Base-by-base conservation (phyloP, 2,797 vertebrate genomes). In the Darevskia nairensis region DNA sequence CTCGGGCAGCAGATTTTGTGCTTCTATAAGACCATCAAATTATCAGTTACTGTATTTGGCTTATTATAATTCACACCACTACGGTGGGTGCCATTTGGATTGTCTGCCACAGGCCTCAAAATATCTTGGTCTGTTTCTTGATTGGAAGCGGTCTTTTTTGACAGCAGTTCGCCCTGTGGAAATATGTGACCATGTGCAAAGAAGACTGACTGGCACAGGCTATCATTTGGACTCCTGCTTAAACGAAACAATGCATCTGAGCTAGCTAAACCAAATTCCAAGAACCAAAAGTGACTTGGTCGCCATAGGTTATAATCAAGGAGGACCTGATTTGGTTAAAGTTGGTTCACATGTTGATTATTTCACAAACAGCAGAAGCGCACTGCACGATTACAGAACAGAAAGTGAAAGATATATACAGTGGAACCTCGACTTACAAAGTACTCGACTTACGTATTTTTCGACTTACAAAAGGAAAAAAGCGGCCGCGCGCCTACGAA, bases 371-470 rank as follows among this genome's bases (percentile, higher is more conserved):
- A 79, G 32, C 25, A 32, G 23, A 76, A n/a, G 6, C 25, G 7
- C 55, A 35, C n/a, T 11, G 21, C 13, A 79, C 13, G 3, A 82
- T 27, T 68, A 68, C 23, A 82, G 75, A 71, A 88, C 19, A 29
- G 68, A 89, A 89, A 80, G 39, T 80, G 50, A 85, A 80, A 88
- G 4, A 10, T 68, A 78, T 55, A 8, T n/a, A 55, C 41, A 80
- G 44, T 0, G 15, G 50, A 55, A 15, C 50, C 35, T 35, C 35
- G 1, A 1, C 35, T 35, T 35, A 35, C 35, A 2, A 35, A 35
- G 35, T 35, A 35, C 35, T 35, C 35, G 35, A 35, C 35, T 35
- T 1, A 35, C 35, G 35, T 35, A 35, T 35, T 35, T 35, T 35
- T 35, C 35, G 35, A 35, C 35, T 35, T 35, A 35, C 35, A 2